Percentiles rank a stretch among this genome's conserved stretches.
These are phyloP conservation scores for Acleris laterana DNA, from an alignment of 2,888 invertebrate genomes.

Conservation along the genomic window DNA sequence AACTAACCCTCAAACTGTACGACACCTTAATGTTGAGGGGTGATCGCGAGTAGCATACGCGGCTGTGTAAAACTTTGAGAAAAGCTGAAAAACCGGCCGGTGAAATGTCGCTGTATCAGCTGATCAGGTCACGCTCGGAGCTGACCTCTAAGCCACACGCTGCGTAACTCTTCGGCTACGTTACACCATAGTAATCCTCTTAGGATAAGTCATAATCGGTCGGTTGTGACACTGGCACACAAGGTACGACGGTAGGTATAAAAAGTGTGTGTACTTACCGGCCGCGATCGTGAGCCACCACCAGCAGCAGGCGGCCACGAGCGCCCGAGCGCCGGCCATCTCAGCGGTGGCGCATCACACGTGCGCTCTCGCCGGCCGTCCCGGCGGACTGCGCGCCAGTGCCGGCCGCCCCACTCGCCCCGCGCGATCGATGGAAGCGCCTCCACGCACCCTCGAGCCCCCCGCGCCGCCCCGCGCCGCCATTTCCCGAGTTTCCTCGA, in stretches of 20 bases:
- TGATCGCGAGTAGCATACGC: constrained; percentile 56
- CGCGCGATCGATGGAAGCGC: constrained; percentile 70
- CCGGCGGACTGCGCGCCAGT: constrained; percentile 75
- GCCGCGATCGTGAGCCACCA: constrained; percentile 82
- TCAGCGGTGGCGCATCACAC: constrained; percentile 82
- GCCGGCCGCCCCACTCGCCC: constrained; percentile 47
- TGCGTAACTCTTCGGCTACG: constrained; percentile 22
- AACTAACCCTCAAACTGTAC: constrained; percentile 52
- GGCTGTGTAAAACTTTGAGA: constrained; percentile 54
- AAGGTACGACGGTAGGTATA: neutral
- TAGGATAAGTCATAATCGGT: constrained; percentile 17
- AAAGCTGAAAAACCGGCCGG: constrained; percentile 49
- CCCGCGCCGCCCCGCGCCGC: constrained; percentile 65
- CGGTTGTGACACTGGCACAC: neutral
- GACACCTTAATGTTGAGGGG: constrained; percentile 49
- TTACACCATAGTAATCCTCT: constrained; percentile 34
- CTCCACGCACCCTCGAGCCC: constrained; percentile 74
- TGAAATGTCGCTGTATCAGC: constrained; percentile 61
- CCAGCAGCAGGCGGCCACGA: constrained; percentile 82
- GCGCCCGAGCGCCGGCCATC: constrained; percentile 85
- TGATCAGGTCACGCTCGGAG: constrained; percentile 50
- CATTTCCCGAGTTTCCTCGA: constrained; percentile 81
- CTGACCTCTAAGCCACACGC: constrained; percentile 20
- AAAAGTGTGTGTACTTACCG: constrained; percentile 69
- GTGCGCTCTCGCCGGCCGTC: constrained; percentile 84